Evolutionary conservation across 2,113 vertebrate genomes (phyloP), one percentile per base, ranked within the genome.

Genomic region (Pluvianellus socialis): DNA sequence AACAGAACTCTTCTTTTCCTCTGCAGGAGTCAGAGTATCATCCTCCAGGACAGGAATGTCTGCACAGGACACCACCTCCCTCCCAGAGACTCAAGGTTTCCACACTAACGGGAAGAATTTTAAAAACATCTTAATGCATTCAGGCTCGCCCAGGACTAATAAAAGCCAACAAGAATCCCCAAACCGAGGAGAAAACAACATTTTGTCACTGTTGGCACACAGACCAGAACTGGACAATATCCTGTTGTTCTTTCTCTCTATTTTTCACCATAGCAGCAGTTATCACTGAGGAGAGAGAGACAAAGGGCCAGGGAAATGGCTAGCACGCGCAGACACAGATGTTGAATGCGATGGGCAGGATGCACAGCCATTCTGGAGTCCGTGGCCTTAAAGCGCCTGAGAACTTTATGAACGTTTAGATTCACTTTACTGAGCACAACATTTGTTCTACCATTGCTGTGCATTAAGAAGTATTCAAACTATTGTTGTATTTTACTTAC

Each of bases 181-280:
- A 30, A 52, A 85, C 9, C 0, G 12, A 68, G 89, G 40, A 91
- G 87, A 96, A 95, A 96, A 96, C 93, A 96, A 92, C 92, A 49
- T 94, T 97, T 91, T 96, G 96, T 97, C 96, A 96, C 70, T 85
- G 93, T 73, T 97, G 96, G 96, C 96, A 96, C 22, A 4, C 44
- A 45, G 87, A 59, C 3, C 55, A 56, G 94, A 47, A 63, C 0
- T 24, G 56, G 94, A 97, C 96, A 97, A 96, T 96, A 94, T 96
- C 94, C 96, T 94, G 96, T 97, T 97, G 96, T 97, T 97, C 94
- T 91, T 85, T 91, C 84, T 24, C 83, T 94, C 50, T 96, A 59
- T 97, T 97, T 96, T 97, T 96, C 93, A 84, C 93, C 91, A 91
- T 30, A 84, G 95, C 93, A 96, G 93, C 96, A 84, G 83, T 38